Conservation (phyloP, 1,140 invertebrate genomes). For the Tenebrio molitor region DNA sequence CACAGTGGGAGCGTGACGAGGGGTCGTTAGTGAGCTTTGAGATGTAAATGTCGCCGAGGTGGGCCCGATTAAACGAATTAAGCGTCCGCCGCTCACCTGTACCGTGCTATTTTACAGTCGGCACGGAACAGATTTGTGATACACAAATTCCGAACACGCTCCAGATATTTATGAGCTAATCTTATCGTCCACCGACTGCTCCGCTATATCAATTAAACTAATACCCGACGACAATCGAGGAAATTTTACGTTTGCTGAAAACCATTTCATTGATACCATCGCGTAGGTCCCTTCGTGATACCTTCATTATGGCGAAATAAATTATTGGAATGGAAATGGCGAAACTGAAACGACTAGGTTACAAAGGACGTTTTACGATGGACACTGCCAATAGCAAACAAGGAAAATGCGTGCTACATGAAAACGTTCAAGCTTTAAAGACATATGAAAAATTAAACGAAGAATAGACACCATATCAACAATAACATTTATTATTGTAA, state of each 20-base stretch:
- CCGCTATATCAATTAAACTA: constrained; percentile 39
- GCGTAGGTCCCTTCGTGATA: constrained; percentile 21
- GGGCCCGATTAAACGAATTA: constrained; percentile 46
- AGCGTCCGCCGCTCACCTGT: constrained; percentile 41
- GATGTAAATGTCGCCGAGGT: constrained; percentile 47
- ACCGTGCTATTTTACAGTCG: constrained; percentile 42
- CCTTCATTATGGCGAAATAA: constrained; percentile 27
- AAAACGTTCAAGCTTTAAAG: constrained; percentile 26
- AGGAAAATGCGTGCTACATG: constrained; percentile 22
- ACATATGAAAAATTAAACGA: too few relatives aligned
- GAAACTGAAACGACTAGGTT: constrained; percentile 8
- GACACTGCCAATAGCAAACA: constrained; percentile 3
- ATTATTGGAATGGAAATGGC: constrained; percentile 16
- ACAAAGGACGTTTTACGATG: constrained; percentile 8
- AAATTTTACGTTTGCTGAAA: constrained; percentile 39
- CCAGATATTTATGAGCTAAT: constrained; percentile 28
- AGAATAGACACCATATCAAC: too few relatives aligned
- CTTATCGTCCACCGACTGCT: constrained; percentile 2
- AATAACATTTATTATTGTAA: too few relatives aligned
- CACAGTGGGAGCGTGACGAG: constrained; percentile 41
- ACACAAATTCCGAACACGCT: constrained; percentile 38
- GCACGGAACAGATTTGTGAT: constrained; percentile 41
- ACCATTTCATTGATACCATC: constrained; percentile 36
- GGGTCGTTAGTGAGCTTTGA: constrained; percentile 48
- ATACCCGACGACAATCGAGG: constrained; percentile 26